A percentile compares a stretch with the other conserved stretches of the same genome.
phyloP scores from a whole-genome alignment of 2,113 vertebrate species.

The Rhagologus leucostigma region DNA sequence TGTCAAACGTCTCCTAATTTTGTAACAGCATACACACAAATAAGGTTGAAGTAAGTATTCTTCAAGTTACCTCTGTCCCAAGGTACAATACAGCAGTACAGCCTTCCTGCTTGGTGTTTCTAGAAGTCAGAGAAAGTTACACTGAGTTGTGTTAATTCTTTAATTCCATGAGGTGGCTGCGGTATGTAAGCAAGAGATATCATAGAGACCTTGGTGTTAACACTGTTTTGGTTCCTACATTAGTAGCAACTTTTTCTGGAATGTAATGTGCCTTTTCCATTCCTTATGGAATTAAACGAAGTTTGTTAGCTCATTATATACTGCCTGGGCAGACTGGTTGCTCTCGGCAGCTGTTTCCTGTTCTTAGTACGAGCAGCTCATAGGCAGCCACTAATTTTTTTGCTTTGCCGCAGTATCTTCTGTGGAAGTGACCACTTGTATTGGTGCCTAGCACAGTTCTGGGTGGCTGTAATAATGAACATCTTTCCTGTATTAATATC shows the following conservation, averaged over 20 bases:
- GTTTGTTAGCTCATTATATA: not conserved
- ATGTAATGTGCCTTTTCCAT: not conserved
- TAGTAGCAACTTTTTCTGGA: not conserved
- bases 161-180: not conserved
- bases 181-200: not conserved
- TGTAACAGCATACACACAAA: not conserved
- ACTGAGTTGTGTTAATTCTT: not conserved
- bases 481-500: not conserved
- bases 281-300: no score
- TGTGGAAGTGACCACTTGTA: not conserved
- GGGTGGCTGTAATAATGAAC: not conserved
- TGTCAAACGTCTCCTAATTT: not conserved
- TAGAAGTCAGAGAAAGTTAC: not conserved
- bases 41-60: not conserved
- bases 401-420: not conserved
- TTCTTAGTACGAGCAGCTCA: not conserved
- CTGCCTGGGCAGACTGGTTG: not conserved
- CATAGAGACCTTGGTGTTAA: not conserved
- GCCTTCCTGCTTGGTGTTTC: not conserved
- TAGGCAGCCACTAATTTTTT: not conserved
- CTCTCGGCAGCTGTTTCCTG: not conserved
- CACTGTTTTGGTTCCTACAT: not conserved
- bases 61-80: not conserved
- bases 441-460: not conserved
- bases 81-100: no score